These are phyloP conservation scores for Calidris pygmaea DNA, from an alignment of 2,113 vertebrate species.

Conservation along the genomic window DNA sequence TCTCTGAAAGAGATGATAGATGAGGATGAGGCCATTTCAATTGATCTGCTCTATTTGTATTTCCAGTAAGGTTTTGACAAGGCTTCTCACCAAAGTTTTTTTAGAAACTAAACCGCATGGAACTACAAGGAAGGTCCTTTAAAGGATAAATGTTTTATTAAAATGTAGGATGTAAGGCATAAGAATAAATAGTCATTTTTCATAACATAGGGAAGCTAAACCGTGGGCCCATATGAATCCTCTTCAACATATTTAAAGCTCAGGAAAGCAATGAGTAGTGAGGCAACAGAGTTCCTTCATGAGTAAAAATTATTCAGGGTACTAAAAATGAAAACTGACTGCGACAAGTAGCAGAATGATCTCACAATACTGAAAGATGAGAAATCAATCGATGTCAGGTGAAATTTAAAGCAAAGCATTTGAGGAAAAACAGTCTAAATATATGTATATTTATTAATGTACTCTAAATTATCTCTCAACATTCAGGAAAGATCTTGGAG, in stretches of 20 bases:
- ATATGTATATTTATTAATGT: background rate
- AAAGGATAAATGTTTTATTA: background rate
- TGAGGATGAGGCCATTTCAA: background rate
- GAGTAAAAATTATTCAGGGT: background rate
- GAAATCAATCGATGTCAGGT: background rate
- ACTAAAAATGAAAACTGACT: slow-evolving; percentile 6
- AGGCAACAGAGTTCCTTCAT: background rate
- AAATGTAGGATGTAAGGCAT: background rate
- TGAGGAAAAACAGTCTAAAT: background rate
- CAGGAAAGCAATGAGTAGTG: background rate
- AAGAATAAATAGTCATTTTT: background rate
- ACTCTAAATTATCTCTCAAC: background rate
- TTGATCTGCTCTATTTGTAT: background rate
- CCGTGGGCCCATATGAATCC: background rate
- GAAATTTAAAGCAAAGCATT: background rate
- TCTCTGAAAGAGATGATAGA: background rate
- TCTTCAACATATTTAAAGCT: background rate
- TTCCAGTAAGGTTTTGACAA: slow-evolving; percentile 7
- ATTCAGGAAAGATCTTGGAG: background rate
- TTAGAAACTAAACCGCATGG: background rate
- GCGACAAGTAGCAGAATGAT: background rate
- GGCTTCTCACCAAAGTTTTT: background rate
- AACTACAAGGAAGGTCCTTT: background rate
- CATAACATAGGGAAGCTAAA: background rate
- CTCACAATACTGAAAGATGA: background rate